These are phyloP conservation scores for Agrotis clavis DNA, from an alignment of 2,888 invertebrate genomes.

Conservation along the genomic window DNA sequence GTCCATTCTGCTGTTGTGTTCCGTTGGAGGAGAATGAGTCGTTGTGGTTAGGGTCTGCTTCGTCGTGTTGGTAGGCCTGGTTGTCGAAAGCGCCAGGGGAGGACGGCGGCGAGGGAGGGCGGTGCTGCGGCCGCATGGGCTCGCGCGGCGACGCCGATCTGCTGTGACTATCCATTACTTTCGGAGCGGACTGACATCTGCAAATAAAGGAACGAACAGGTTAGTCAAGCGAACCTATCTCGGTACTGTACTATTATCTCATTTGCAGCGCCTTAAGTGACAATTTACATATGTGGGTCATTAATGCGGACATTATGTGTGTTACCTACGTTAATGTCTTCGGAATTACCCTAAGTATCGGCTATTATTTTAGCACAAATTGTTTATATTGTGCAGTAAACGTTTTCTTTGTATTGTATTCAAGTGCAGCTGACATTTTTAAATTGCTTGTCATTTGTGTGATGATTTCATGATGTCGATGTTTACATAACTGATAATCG, in stretches of 20 bases:
- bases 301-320: conserved; percentile 49
- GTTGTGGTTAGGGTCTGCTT: conserved; percentile 86
- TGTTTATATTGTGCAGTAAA: conserved; percentile 29
- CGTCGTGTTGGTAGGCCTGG: conserved; percentile 85
- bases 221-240: conserved; percentile 40
- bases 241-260: conserved; percentile 32
- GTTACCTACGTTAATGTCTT: conserved; percentile 29
- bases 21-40: conserved; percentile 88
- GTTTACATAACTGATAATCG: conserved; percentile 38
- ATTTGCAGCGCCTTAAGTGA: conserved; percentile 40
- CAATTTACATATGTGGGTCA: conserved; percentile 61
- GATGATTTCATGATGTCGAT: conserved; percentile 34
- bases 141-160: conserved; percentile 90
- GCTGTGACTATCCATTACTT: conserved; percentile 89
- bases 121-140: conserved; percentile 86
- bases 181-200: conserved; percentile 90
- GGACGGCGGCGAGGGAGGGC: conserved; percentile 85
- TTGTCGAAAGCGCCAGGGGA: conserved; percentile 87
- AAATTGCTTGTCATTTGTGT: conserved; percentile 37
- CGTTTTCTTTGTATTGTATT: conserved; percentile 34
- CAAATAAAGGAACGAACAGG: conserved; percentile 59
- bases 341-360: conserved; percentile 38
- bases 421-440: conserved; percentile 23
- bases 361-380: conserved; percentile 37
- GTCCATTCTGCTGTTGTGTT: conserved; percentile 83